Conservation (phyloP, 2,113 vertebrate genomes). For the Thalassoma bifasciatum region DNA sequence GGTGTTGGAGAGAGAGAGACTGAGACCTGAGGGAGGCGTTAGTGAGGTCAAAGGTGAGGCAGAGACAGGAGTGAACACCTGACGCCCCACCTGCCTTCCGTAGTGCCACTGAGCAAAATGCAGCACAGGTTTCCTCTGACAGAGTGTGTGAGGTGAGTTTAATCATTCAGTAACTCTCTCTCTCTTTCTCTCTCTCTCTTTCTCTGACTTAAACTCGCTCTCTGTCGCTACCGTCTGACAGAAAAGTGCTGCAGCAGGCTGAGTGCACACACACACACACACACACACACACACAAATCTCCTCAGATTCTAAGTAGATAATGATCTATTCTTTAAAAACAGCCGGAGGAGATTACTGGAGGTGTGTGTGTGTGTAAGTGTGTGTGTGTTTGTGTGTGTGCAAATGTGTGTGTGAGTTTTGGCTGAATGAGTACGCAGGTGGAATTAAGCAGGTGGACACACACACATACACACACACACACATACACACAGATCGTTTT, state of each 20-base stretch:
- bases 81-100: neutral
- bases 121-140: neutral
- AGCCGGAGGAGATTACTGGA: slow-evolving; percentile 60
- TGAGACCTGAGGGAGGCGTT: no score
- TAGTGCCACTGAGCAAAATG: neutral
- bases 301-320: slow-evolving; percentile 68
- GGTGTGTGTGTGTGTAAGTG: slow-evolving; percentile 3
- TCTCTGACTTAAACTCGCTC: neutral
- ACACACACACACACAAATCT: slow-evolving; percentile 8
- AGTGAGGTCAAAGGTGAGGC: no score
- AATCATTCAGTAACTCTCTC: neutral
- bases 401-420: neutral
- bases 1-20: neutral
- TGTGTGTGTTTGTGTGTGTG: neutral
- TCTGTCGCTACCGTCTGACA: slow-evolving; percentile 28
- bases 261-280: neutral
- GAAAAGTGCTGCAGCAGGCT: neutral
- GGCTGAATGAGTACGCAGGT: slow-evolving; percentile 44
- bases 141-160: neutral
- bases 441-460: slow-evolving; percentile 56
- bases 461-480: slow-evolving; percentile 22
- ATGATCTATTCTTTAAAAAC: slow-evolving; percentile 73
- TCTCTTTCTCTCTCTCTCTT: neutral
- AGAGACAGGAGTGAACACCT: neutral
- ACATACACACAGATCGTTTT: neutral